These are phyloP conservation scores for Eulemur albifrons DNA, from an alignment of 2,797 vertebrate species.

Conservation along the genomic window DNA sequence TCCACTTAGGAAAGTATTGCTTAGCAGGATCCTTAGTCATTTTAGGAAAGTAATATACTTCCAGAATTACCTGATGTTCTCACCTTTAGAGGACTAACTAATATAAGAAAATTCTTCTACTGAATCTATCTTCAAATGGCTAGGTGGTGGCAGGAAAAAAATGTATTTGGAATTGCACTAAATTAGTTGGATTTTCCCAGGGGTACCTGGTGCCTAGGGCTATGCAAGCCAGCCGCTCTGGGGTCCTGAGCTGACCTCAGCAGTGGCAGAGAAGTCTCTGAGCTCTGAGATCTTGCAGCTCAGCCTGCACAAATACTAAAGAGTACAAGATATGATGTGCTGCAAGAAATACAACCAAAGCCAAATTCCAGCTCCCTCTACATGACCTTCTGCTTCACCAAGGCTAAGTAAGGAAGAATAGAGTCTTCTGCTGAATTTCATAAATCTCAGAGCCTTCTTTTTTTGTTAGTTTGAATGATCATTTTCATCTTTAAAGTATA, in stretches of 20 bases:
- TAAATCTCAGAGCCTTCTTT: background rate
- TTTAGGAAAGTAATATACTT: slow-evolving; percentile 1
- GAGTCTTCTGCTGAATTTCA: background rate
- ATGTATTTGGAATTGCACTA: background rate
- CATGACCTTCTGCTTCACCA: background rate
- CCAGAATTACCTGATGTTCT: slow-evolving; percentile 51
- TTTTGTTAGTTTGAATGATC: background rate
- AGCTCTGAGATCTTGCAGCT: background rate
- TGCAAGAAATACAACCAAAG: background rate
- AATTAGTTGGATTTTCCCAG: background rate
- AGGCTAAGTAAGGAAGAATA: background rate
- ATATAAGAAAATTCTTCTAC: slow-evolving; percentile 7
- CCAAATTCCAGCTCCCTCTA: background rate
- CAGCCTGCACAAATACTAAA: background rate
- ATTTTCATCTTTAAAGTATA: background rate
- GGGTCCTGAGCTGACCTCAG: background rate
- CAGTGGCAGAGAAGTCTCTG: background rate
- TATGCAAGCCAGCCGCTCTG: background rate
- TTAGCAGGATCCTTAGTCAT: background rate
- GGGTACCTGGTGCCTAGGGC: no score
- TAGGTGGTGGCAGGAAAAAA: background rate
- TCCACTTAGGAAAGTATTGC: slow-evolving; percentile 34
- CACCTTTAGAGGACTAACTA: background rate
- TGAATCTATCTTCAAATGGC: background rate
- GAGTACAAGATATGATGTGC: rapidly evolving